Evolutionary conservation across 2,888 invertebrate species (phyloP), one percentile per base, ranked within the genome.

Genomic region (Dasysyrphus tricinctus): DNA sequence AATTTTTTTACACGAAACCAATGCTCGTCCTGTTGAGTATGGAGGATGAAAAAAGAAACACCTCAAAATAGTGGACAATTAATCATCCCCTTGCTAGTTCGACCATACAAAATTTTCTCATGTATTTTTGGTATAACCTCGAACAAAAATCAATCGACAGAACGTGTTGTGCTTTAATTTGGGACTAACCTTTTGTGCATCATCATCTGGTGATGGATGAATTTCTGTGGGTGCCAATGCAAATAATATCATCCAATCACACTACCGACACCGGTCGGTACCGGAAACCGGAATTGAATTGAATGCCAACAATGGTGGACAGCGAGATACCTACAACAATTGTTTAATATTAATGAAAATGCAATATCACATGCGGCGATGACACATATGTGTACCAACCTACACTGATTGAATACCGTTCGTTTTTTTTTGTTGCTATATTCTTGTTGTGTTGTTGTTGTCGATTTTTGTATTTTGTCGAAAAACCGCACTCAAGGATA

Each of bases 301-400:
- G 32, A 79, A 57, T 47, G 32, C 47, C 73, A 79, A 73, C 73
- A 73, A 73, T 72, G 51, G 63, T 11, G 14, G 29, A 49, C 37
- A 14, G 2, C 16, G 1, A 42, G 47, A 65, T 51, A 51, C 51
- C 24, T 29, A 2, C 11, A 39, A 6, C 19, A 49, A 49, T 75
- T 69, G 69, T 51, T 61, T 39, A 76, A 76, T 76, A 76, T 69
- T 69, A 80, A 70, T 76, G 61, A 54, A 80, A 80, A 61, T 61
- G 51, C 51, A 67, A 29, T 54, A 80, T 75, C 78, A 63, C 61
- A 65, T 65, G 65, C 47, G 47, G 61, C 16, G 34, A 65, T 39
- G 32, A 11, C 19, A 8, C 6, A 44, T 2, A 4, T 29, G 24
- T 24, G n/a, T n/a, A n/a, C n/a, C n/a, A n/a, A 51, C 51, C 3